These are phyloP conservation scores for Aspidapion aeneum DNA, from an alignment of 2,888 invertebrate genomes.

Conservation along the genomic window DNA sequence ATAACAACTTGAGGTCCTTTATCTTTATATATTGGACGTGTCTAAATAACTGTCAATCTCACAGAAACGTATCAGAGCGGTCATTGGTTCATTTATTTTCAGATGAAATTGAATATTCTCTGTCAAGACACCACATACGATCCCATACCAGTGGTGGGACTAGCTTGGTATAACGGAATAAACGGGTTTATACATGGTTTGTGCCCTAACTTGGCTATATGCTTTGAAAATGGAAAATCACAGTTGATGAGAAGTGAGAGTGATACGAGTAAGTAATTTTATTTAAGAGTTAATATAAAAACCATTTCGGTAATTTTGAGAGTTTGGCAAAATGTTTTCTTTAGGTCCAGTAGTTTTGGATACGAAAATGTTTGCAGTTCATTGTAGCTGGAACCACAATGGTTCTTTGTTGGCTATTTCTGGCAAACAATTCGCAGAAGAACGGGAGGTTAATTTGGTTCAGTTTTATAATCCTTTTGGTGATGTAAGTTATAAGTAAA, in stretches of 20 bases:
- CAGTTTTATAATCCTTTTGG: slow-evolving; percentile 90
- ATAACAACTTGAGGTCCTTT: too few relatives aligned
- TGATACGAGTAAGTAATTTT: slow-evolving; percentile 66
- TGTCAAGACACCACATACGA: slow-evolving; percentile 44
- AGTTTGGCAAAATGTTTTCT: slow-evolving; percentile 35
- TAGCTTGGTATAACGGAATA: slow-evolving; percentile 86
- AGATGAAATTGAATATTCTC: slow-evolving; percentile 76
- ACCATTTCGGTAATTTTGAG: neutral
- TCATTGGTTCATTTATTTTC: too few relatives aligned
- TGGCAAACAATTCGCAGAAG: slow-evolving; percentile 60
- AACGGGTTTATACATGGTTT: slow-evolving; percentile 64
- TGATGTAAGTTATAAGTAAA: slow-evolving; percentile 54
- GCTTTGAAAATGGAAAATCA: slow-evolving; percentile 82
- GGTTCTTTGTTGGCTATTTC: slow-evolving; percentile 87
- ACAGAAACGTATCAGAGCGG: too few relatives aligned
- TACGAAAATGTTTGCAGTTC: slow-evolving; percentile 75
- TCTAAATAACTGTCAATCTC: too few relatives aligned
- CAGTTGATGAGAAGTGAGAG: slow-evolving; percentile 87
- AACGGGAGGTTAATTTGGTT: slow-evolving; percentile 74
- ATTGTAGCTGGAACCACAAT: slow-evolving; percentile 90
- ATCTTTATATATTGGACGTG: too few relatives aligned
- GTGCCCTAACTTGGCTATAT: slow-evolving; percentile 78
- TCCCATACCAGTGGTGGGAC: slow-evolving; percentile 61
- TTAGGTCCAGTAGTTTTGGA: slow-evolving; percentile 79
- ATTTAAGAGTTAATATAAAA: neutral